These are phyloP conservation scores for Drosophila hamatofila DNA, from an alignment of 2,888 invertebrate genomes.

Conservation along the genomic window DNA sequence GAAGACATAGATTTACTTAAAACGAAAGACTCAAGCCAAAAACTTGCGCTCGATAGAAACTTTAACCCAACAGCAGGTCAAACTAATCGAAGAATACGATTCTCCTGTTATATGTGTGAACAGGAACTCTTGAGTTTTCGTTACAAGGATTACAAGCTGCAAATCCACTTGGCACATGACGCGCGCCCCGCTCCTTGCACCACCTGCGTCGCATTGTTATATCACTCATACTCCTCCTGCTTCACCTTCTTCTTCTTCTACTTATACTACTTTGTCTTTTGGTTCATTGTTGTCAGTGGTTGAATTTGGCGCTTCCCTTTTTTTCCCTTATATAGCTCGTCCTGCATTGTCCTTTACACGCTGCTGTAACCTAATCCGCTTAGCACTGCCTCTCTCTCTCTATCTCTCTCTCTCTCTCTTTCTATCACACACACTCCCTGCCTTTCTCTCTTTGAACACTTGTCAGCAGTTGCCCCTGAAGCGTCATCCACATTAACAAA, in stretches of 20 bases:
- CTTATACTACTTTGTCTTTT: conserved; percentile 19
- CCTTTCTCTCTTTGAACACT: conserved; percentile 32
- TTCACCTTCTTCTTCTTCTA: conserved; percentile 7
- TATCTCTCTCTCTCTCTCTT: not conserved
- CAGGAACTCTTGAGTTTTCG: conserved; percentile 49
- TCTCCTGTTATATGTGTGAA: conserved; percentile 55
- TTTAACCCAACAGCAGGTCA: conserved; percentile 54
- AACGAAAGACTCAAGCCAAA: conserved; percentile 64
- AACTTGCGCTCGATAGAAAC: conserved; percentile 49
- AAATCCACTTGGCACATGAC: conserved; percentile 78
- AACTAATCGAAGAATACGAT: conserved; percentile 56
- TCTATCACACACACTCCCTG: too few relatives aligned
- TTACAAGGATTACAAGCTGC: conserved; percentile 70
- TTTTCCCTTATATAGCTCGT: conserved; percentile 17
- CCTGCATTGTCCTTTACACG: conserved; percentile 70
- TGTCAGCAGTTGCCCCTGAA: conserved; percentile 35
- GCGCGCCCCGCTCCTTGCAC: conserved; percentile 26
- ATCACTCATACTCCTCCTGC: conserved; percentile 11
- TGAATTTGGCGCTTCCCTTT: conserved; percentile 55
- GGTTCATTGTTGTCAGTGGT: conserved; percentile 54
- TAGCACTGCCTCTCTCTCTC: conserved; percentile 23
- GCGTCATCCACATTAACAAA: conserved; percentile 7
- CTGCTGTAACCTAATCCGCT: conserved; percentile 73
- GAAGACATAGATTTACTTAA: not conserved
- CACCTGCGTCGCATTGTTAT: conserved; percentile 40